Evolutionary conservation across 2,797 vertebrate genomes (phyloP), one percentile per base, ranked within the genome.

Genomic region (Hipposideros larvatus): DNA sequence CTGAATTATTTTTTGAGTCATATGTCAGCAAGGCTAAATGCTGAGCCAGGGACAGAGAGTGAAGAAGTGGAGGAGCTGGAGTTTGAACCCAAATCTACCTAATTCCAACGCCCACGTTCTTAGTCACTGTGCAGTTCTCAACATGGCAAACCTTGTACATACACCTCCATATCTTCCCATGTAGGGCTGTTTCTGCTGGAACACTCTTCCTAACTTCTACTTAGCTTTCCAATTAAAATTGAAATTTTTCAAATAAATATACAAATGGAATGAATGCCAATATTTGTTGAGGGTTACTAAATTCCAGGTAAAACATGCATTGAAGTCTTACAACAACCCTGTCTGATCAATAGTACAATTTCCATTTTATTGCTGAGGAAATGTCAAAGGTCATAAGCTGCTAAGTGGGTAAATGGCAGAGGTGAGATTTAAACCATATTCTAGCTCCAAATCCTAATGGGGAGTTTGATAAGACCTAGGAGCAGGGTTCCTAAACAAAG

Each of bases 311-410:
- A 59, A 59, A 84, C 0, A 71, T 8, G 71, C 21, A 92, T 53
- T 92, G 68, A 73, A 61, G 68, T 9, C 31, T 92, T 86, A 75
- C 5, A 79, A 57, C 18, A 73, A 68, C 9, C 9, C 24, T 63
- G 19, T 28, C 59, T 80, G 59, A 79, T 43, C 75, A 87, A 63
- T 9, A 87, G 24, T 15, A 34, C 53, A 68, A 92, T 43, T 85
- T 19, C 11, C 51, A 82, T 66, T 53, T 96, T 73, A 94, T 43
- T 79, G 34, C 22, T 89, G 41, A 92, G 34, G 37, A 94, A 79
- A 94, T 51, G 9, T 73, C 53, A 41, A 57, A 66, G 63, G 37
- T 53, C 28, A 90, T 63, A 55, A 80, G 16, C 11, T 22, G 46
- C 14, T 79, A 83, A 92, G 10, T 68, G 24, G 5, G 7, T 73